These are phyloP conservation scores for Neoaliturus tenellus DNA, from an alignment of 2,888 invertebrate genomes.

Conservation along the genomic window DNA sequence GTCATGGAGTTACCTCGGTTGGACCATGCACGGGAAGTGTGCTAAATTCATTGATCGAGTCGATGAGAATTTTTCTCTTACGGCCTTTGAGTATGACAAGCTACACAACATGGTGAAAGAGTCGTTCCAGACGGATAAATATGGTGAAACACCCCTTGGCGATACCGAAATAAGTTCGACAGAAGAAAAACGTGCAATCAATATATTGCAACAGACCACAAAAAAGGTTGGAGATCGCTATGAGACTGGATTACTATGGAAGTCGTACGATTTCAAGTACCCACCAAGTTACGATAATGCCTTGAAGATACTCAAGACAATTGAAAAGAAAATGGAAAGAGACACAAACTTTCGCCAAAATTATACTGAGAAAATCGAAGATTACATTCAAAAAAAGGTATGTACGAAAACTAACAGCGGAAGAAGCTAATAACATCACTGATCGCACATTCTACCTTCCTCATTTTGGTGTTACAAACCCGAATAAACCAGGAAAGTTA, in stretches of 20 bases:
- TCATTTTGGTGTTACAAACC: not conserved
- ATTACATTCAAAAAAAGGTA: not conserved
- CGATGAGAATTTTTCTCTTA: not conserved
- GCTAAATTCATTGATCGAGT: not conserved
- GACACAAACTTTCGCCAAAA: not conserved
- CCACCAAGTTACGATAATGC: not conserved
- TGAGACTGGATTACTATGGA: not conserved
- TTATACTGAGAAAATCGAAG: not conserved
- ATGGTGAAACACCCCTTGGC: not conserved
- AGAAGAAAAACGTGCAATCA: not conserved
- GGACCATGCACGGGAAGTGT: not conserved
- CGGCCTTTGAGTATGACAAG: not conserved
- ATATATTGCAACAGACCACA: not conserved
- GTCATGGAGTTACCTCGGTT: not conserved
- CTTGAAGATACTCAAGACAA: not conserved
- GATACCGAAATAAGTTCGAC: not conserved
- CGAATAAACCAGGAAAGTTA: not conserved
- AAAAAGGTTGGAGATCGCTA: not conserved
- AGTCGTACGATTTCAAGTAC: not conserved
- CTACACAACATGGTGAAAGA: not conserved
- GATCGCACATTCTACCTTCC: not conserved
- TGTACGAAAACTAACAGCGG: not conserved
- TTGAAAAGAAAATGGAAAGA: conserved; percentile 5
- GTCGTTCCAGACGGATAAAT: not conserved
- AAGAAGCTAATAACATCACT: not conserved